Evolutionary conservation across 2,113 vertebrate species (phyloP), one percentile per base, ranked within the genome.

Genomic region (Syngnathus floridae): DNA sequence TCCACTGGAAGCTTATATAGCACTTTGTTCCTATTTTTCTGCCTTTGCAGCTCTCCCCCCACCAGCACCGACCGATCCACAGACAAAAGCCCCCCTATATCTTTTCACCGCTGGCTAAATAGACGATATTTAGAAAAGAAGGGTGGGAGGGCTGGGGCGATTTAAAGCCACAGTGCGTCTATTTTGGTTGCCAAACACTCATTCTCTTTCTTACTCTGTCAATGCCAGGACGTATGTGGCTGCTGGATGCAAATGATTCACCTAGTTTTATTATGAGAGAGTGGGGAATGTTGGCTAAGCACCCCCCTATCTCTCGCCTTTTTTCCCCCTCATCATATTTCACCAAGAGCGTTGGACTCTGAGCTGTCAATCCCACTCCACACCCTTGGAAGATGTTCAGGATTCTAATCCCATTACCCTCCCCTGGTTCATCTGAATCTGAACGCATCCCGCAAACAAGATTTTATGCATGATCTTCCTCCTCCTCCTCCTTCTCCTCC

Each of bases 11-110:
- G 84, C 88, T 84, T 88, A 61, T 88, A 61, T 61, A 80, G 82
- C 87, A 94, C 92, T 94, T 95, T 94, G 93, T 95, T 96, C 93
- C 91, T 88, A 79, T 94, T 92, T 93, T 91, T 94, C 90, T 88
- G 89, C 90, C 84, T 87, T 92, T 92, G 91, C 88, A 84, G 87
- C 91, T 92, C 91, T 92, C 85, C 87, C 74, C 86, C 91, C 88
- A 36, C 63, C 48, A 40, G 45, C 19, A 84, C 84, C 85, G 86
- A 84, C 91, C 92, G 88, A 88, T 88, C 90, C 86, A 81, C 89
- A 92, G 91, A 97, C 95, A 97, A 97, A 95, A 95, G 93, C 91
- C 88, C 82, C 82, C 93, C 86, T 90, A 92, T 93, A 92, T 92
- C 92, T 93, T 91, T 93, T 92, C 92, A 92, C 83, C 84, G 91